Percentiles rank a stretch among this genome's conserved stretches.
These are phyloP conservation scores for Lithobates sylvaticus DNA, from an alignment of 2,797 vertebrate species.

Conservation along the genomic window DNA sequence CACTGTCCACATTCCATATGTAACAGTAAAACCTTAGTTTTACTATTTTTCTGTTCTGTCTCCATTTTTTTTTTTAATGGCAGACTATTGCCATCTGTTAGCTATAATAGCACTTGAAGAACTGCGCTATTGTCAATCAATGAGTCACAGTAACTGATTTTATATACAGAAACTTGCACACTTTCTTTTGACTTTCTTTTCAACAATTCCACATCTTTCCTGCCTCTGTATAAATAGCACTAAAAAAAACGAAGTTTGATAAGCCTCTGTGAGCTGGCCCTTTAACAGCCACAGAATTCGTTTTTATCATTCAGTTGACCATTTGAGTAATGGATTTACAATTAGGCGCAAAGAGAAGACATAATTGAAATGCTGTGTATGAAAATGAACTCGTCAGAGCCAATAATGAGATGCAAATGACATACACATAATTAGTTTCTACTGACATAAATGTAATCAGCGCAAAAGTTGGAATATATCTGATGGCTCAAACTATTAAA, in stretches of 20 bases:
- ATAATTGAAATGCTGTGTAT: conserved; percentile 10
- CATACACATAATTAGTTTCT: conserved; percentile 31
- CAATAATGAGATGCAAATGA: conserved; percentile 43
- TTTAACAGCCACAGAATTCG: neutral
- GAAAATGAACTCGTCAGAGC: conserved; percentile 21
- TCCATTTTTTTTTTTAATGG: neutral
- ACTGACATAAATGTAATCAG: conserved; percentile 45
- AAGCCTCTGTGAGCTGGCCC: neutral
- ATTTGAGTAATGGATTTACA: conserved; percentile 34
- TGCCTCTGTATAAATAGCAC: neutral
- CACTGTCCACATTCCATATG: neutral
- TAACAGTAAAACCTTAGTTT: neutral
- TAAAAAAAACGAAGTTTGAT: neutral
- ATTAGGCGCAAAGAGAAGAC: conserved; percentile 20
- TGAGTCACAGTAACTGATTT: neutral
- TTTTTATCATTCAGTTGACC: conserved; percentile 8
- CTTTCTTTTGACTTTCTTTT: neutral
- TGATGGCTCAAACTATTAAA: conserved; percentile 10
- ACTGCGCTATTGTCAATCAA: neutral
- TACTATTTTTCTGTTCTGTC: neutral
- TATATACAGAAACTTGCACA: neutral
- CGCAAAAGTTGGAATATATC: conserved; percentile 25
- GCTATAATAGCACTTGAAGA: neutral
- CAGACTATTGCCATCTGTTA: neutral
- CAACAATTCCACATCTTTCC: neutral